A percentile compares a stretch with the other conserved stretches of the same genome.
These are phyloP conservation scores for Cryptotermes secundus DNA, from an alignment of 1,140 invertebrate species.

Conservation along the genomic window DNA sequence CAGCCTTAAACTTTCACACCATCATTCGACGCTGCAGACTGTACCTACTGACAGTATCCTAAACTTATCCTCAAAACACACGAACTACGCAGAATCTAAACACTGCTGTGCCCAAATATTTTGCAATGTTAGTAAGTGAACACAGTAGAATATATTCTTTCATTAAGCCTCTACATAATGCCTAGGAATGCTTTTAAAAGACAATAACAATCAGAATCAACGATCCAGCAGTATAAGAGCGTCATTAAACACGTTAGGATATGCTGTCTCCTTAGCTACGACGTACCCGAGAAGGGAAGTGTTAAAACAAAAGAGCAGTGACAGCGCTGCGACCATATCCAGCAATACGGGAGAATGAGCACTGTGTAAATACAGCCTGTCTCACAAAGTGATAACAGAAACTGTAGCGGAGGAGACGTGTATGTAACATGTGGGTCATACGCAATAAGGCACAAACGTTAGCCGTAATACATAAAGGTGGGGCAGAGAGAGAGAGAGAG, in stretches of 20 bases:
- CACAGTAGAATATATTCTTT: neutral
- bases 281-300: neutral
- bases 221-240: neutral
- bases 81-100: no score
- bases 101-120: no score
- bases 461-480: neutral
- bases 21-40: no score
- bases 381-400: neutral
- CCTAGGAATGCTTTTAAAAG: neutral
- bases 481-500: no score
- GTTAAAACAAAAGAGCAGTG: neutral
- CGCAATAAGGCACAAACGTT: neutral
- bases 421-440: neutral
- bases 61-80: no score
- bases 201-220: neutral
- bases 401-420: neutral
- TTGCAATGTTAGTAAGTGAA: neutral
- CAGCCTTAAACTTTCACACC: no score
- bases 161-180: neutral
- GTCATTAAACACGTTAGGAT: neutral
- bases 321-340: neutral
- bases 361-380: neutral
- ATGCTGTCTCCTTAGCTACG: neutral
- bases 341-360: neutral
- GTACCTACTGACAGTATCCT: no score